Evolutionary conservation across 1,140 invertebrate genomes (phyloP), one percentile per base, ranked within the genome.

Genomic region (Lineus longissimus): DNA sequence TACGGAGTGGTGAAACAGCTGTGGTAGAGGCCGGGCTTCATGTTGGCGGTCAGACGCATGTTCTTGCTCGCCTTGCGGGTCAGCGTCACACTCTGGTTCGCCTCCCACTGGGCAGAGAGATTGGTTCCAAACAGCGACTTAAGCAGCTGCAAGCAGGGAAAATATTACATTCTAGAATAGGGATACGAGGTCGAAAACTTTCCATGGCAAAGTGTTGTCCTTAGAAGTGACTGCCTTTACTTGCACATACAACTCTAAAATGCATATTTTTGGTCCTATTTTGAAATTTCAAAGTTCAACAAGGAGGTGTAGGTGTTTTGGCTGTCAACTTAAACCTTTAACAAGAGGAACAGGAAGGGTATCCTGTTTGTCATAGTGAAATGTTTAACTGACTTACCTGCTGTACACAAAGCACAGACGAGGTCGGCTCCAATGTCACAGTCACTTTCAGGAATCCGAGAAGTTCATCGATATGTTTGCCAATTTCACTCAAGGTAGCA

Each of bases 41-140:
- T 64, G 40, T 76, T 71, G 30, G 70, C 56, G 29, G 66, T 62
- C 27, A 79, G 63, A 57, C 77, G 66, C 13, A 67, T 68, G 17
- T 70, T 64, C 40, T 76, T 75, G 9, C 73, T 72, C 7, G 68
- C 71, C 60, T 75, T 73, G 11, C 61, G 65, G 23, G 64, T 59
- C 1, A 67, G 59, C 15, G 63, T 63, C 4, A 62, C 47, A 40
- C 55, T 54, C 47, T 73, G 70, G 56, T 74, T 66, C 43, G 69
- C 64, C 36, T 83, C 81, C 80, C 87, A 88, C 29, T 89, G 86
- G n/a, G 85, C 85, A 13, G 86, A 84, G 66, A 92, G 84, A 73
- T 94, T 93, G 0, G 87, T 89, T 0, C 89, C 88, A 81, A 93
- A 94, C 1, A 94, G 78, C 69, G 89, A 89, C 80, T 93, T 92